Evolutionary conservation across 2,888 invertebrate species (phyloP).

Genomic region (Tinea pellionella): DNA sequence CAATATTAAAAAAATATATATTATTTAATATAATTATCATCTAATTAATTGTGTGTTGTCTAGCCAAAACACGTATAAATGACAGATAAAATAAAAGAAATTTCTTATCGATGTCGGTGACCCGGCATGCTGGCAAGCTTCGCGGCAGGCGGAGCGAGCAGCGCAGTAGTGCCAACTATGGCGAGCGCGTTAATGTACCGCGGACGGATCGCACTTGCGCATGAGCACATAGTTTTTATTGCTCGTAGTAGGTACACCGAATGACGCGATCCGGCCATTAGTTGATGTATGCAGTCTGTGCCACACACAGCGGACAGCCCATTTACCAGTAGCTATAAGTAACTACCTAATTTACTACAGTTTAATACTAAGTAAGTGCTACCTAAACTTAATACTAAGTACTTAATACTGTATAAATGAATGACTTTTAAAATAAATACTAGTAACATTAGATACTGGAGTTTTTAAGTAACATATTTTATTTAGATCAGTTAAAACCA

Average conservation of each 20-base stretch:
- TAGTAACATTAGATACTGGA: no score
- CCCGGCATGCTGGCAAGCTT: slow-evolving; percentile 38
- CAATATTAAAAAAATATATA: no score
- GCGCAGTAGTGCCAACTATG: slow-evolving; percentile 61
- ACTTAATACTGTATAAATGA: no score
- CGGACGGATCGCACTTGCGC: slow-evolving; percentile 33
- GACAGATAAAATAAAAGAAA: background rate
- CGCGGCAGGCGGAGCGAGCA: slow-evolving; percentile 18
- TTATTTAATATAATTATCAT: background rate
- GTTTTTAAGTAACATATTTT: no score
- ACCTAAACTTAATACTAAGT: no score
- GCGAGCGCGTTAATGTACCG: slow-evolving; percentile 62
- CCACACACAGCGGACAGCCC: slow-evolving; percentile 40
- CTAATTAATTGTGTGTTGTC: background rate
- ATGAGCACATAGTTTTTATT: slow-evolving; percentile 39
- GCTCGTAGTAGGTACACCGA: slow-evolving; percentile 24
- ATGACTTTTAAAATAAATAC: no score
- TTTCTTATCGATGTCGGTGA: background rate
- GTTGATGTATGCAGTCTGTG: slow-evolving; percentile 29
- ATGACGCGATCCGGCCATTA: slow-evolving; percentile 32
- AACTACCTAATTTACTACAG: no score
- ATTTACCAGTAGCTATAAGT: no score
- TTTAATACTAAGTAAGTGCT: no score
- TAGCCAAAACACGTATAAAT: background rate
- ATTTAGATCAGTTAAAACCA: no score